phyloP scores from a whole-genome alignment of 2,888 invertebrate species.

The Thera britannica region DNA sequence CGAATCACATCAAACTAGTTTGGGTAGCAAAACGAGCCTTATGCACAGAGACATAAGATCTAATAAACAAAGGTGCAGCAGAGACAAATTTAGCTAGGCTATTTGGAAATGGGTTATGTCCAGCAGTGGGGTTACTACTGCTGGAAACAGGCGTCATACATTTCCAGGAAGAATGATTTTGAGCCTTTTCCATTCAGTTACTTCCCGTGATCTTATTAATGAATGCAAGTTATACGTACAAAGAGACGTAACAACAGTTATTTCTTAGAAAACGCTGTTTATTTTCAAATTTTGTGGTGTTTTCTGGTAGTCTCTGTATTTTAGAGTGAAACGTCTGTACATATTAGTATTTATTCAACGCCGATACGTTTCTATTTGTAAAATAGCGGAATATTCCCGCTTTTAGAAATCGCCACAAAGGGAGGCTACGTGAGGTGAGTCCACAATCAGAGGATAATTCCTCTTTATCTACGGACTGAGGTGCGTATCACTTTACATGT shows the following conservation, averaged over 20 bases:
- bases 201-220: too few relatives aligned
- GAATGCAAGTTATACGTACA: too few relatives aligned
- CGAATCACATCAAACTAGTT: background rate
- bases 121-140: background rate
- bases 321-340: background rate
- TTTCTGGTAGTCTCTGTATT: background rate
- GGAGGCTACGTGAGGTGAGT: constrained; percentile 38
- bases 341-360: constrained; percentile 2
- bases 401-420: constrained; percentile 42
- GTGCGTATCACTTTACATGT: constrained; percentile 34
- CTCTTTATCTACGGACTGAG: constrained; percentile 28
- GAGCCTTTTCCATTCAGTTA: too few relatives aligned
- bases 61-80: background rate
- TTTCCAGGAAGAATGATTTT: too few relatives aligned
- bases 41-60: background rate
- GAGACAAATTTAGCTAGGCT: too few relatives aligned
- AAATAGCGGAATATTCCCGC: constrained; percentile 35
- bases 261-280: too few relatives aligned
- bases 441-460: constrained; percentile 30
- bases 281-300: too few relatives aligned
- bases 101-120: background rate
- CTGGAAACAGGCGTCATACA: too few relatives aligned
- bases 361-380: constrained; percentile 25
- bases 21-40: background rate
- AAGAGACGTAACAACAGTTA: too few relatives aligned